Percentiles rank a stretch among this genome's conserved stretches.
These are phyloP conservation scores for Hedya salicella DNA, from an alignment of 2,888 invertebrate species.

Conservation along the genomic window DNA sequence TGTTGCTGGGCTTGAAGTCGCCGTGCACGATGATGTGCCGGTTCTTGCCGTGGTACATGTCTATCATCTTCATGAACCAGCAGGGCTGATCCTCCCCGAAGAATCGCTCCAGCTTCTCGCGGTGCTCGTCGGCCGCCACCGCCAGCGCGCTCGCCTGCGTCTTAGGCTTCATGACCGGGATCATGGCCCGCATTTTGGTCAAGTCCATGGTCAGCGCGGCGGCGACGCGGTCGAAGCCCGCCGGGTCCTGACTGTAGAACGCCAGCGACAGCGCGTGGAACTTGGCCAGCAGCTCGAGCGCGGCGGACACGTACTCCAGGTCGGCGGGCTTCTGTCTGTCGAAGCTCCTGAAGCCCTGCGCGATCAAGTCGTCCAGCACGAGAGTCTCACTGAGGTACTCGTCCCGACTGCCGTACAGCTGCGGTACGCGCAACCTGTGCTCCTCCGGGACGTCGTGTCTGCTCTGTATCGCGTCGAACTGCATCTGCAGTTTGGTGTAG, in stretches of 20 bases:
- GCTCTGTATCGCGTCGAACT: constrained; percentile 52
- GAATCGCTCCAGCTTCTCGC: background rate
- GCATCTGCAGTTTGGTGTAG: constrained; percentile 49
- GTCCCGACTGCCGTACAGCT: constrained; percentile 54
- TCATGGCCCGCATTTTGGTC: background rate
- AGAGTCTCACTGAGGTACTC: constrained; percentile 57
- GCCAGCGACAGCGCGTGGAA: constrained; percentile 71
- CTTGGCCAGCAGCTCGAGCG: constrained; percentile 58
- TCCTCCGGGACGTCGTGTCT: constrained; percentile 51
- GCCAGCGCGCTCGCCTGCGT: constrained; percentile 46
- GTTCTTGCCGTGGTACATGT: background rate
- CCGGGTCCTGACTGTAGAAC: constrained; percentile 60
- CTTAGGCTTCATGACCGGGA: constrained; percentile 9
- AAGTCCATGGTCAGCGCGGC: constrained; percentile 4
- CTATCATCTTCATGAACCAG: no score
- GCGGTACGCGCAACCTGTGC: constrained; percentile 54
- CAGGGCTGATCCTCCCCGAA: no score
- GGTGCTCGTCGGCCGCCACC: constrained; percentile 51
- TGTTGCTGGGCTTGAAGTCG: background rate
- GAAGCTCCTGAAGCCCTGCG: constrained; percentile 54
- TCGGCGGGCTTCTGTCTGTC: constrained; percentile 56
- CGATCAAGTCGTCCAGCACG: constrained; percentile 60
- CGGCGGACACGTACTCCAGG: constrained; percentile 58
- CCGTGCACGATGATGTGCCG: background rate
- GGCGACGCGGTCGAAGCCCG: constrained; percentile 46